Evolutionary conservation across 2,888 invertebrate genomes (phyloP).

Genomic region (Sminthurinus aureus): DNA sequence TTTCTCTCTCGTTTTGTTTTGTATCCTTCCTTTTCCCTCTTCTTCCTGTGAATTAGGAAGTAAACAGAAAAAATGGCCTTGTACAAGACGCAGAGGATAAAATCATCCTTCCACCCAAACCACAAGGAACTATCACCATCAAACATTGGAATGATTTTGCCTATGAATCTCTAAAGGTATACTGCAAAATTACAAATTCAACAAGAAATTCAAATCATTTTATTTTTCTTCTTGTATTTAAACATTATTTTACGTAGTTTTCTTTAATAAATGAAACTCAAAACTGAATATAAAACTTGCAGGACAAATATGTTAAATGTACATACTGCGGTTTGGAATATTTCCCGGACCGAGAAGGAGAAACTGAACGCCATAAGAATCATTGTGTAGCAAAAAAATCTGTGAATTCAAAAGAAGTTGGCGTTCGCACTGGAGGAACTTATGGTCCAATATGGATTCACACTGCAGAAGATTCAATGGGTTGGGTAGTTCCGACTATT

Average conservation of each 20-base stretch:
- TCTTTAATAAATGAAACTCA: background rate
- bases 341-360: slow-evolving; percentile 17
- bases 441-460: background rate
- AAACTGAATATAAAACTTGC: background rate
- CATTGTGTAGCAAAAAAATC: slow-evolving; percentile 2
- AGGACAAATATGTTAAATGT: slow-evolving; percentile 22
- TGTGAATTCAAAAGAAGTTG: background rate
- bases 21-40: slow-evolving; percentile 6
- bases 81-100: slow-evolving; percentile 21
- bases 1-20: background rate
- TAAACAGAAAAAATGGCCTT: background rate
- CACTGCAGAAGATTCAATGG: slow-evolving; percentile 14
- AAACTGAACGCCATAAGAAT: slow-evolving; percentile 2
- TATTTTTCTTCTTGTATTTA: too few relatives aligned
- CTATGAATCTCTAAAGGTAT: slow-evolving; percentile 19
- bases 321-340: slow-evolving; percentile 29
- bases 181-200: background rate
- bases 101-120: slow-evolving; percentile 27
- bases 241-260: too few relatives aligned
- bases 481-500: slow-evolving; percentile 27
- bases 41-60: background rate
- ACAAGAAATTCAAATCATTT: too few relatives aligned
- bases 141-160: slow-evolving; percentile 33
- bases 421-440: background rate
- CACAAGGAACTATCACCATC: slow-evolving; percentile 32